Evolutionary conservation across 2,113 vertebrate genomes (phyloP).

Genomic region (Sturnira hondurensis): DNA sequence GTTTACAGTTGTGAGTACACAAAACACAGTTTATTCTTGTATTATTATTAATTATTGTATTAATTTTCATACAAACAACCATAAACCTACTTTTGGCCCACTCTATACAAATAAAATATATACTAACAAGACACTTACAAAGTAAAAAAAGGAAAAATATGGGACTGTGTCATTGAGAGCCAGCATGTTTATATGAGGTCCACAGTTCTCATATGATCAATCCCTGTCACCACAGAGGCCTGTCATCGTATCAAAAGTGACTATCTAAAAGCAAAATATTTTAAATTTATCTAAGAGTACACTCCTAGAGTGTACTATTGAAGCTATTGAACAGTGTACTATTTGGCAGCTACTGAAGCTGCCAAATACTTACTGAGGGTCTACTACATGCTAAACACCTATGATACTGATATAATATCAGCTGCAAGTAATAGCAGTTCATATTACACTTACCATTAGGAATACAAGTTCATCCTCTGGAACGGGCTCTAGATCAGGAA

Average conservation of each 20-base stretch:
- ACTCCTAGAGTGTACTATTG: too few relatives aligned
- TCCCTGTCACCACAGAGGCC: background rate
- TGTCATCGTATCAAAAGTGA: background rate
- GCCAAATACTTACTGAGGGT: background rate
- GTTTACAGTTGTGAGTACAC: background rate
- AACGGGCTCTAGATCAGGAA: constrained; percentile 95
- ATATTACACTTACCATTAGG: constrained; percentile 87
- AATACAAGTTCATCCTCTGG: constrained; percentile 92
- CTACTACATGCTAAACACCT: background rate
- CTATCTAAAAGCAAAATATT: background rate
- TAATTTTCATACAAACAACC: background rate
- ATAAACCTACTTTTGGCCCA: background rate
- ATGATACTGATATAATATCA: background rate
- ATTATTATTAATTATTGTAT: background rate
- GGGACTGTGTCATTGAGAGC: background rate
- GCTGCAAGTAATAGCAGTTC: background rate
- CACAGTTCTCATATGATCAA: background rate
- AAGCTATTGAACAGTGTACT: too few relatives aligned
- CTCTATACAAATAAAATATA: background rate
- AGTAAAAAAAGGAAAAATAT: background rate
- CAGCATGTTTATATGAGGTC: background rate
- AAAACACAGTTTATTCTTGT: background rate
- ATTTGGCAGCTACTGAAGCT: background rate
- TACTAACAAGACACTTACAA: background rate
- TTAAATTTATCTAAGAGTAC: background rate